Percentiles rank a stretch among this genome's conserved stretches.
Evolutionary conservation across 2,888 invertebrate species (phyloP).

Genomic region (Mimachlamys varia): DNA sequence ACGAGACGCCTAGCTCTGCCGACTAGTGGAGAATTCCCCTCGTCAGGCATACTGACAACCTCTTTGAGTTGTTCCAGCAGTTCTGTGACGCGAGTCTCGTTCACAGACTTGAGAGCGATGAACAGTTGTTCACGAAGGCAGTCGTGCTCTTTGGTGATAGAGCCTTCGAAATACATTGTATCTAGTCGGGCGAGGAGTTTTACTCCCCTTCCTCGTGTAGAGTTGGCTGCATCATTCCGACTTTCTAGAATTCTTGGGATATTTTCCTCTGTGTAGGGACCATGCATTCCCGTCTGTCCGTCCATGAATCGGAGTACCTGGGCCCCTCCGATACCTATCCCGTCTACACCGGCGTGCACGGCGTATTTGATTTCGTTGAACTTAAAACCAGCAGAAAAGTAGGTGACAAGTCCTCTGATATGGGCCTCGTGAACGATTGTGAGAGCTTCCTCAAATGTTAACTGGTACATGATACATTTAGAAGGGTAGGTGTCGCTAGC

Average conservation of each 20-base stretch:
- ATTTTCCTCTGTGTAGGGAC: slow-evolving; percentile 58
- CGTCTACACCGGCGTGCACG: slow-evolving; percentile 66
- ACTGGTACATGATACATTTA: slow-evolving; percentile 58
- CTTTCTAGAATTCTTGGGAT: slow-evolving; percentile 52
- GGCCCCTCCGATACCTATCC: slow-evolving; percentile 67
- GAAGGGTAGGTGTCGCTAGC: slow-evolving; percentile 53
- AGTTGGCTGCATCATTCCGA: slow-evolving; percentile 52
- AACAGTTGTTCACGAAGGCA: slow-evolving; percentile 46
- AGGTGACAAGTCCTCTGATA: slow-evolving; percentile 55
- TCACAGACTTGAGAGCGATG: slow-evolving; percentile 40
- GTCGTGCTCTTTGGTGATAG: slow-evolving; percentile 52
- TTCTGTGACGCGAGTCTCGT: slow-evolving; percentile 41
- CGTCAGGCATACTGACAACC: slow-evolving; percentile 49
- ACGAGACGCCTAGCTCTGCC: slow-evolving; percentile 57
- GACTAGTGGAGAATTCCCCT: slow-evolving; percentile 52
- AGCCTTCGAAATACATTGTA: slow-evolving; percentile 57
- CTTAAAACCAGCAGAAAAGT: slow-evolving; percentile 67
- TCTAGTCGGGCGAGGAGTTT: slow-evolving; percentile 55
- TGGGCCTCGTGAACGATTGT: slow-evolving; percentile 57
- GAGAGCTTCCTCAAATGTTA: slow-evolving; percentile 54
- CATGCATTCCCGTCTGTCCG: slow-evolving; percentile 52
- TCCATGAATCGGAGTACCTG: slow-evolving; percentile 61
- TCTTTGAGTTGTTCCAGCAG: slow-evolving; percentile 43
- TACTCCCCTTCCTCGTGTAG: slow-evolving; percentile 50
- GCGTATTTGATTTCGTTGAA: slow-evolving; percentile 67